Conservation (phyloP, 2,888 invertebrate species). For the Drosophila demipolita region DNA sequence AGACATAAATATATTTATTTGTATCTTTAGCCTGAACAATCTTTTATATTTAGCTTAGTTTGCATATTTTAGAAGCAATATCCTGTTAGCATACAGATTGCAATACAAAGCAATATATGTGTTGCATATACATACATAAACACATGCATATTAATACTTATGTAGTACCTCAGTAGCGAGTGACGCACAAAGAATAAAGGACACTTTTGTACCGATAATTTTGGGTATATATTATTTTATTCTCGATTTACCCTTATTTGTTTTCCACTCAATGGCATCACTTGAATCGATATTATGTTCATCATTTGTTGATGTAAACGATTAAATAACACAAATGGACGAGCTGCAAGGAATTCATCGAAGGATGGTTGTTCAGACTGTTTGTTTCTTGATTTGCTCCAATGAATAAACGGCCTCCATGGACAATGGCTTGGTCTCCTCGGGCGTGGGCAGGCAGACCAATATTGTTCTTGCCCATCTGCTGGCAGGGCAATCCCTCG, state of each 20-base stretch:
- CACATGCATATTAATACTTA: conserved; percentile 16
- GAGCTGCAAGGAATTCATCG: conserved; percentile 5
- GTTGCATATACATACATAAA: conserved; percentile 16
- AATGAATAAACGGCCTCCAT: conserved; percentile 93
- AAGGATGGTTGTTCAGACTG: conserved; percentile 85
- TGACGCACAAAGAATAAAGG: conserved; percentile 54
- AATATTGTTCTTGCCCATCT: conserved; percentile 96
- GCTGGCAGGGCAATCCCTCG: conserved; percentile 89
- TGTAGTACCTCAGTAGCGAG: conserved; percentile 30
- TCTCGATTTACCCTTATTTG: background rate
- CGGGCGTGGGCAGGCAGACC: conserved; percentile 94
- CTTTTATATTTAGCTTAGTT: background rate
- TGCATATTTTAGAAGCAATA: conserved; percentile 13
- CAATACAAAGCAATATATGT: conserved; percentile 23
- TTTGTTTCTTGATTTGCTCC: conserved; percentile 90
- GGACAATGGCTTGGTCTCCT: conserved; percentile 89
- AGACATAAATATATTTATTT: background rate
- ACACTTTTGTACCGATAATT: conserved; percentile 57
- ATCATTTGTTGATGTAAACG: conserved; percentile 34
- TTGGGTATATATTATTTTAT: background rate
- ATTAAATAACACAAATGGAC: conserved; percentile 50
- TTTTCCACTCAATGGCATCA: background rate
- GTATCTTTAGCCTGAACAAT: background rate
- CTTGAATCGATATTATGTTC: background rate
- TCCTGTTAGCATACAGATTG: conserved; percentile 18